phyloP scores from a whole-genome alignment of 2,888 invertebrate genomes.

The Conus canariensis region DNA sequence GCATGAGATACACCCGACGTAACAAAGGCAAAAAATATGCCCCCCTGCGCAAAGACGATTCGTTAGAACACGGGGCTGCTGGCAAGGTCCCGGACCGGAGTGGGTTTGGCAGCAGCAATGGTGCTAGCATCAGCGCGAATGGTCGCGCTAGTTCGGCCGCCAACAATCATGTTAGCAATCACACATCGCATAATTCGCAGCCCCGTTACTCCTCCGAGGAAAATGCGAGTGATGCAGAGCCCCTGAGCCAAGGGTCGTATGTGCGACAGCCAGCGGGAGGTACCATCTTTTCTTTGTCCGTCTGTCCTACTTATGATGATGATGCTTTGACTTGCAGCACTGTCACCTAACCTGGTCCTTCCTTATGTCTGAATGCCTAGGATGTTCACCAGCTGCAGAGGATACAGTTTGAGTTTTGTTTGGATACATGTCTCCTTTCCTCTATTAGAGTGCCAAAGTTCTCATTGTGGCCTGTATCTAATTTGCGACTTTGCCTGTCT shows the following conservation, averaged over 20 bases:
- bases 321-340: neutral
- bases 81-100: constrained; percentile 50
- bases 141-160: constrained; percentile 30
- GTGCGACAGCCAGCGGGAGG: constrained; percentile 81
- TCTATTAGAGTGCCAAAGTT: neutral
- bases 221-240: constrained; percentile 69
- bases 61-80: constrained; percentile 59
- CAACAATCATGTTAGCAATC: constrained; percentile 44
- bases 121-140: constrained; percentile 44
- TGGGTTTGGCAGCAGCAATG: constrained; percentile 40
- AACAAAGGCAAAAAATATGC: constrained; percentile 74
- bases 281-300: constrained; percentile 44
- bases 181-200: constrained; percentile 58
- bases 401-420: neutral
- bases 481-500: neutral
- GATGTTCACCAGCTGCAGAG: neutral
- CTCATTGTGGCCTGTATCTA: neutral
- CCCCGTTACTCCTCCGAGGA: constrained; percentile 68
- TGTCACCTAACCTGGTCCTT: neutral
- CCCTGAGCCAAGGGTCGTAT: constrained; percentile 65
- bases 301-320: neutral
- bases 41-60: constrained; percentile 71
- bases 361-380: neutral
- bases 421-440: neutral
- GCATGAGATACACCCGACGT: constrained; percentile 66